These are phyloP conservation scores for Gopherus flavomarginatus DNA, from an alignment of 2,113 vertebrate genomes.

Conservation along the genomic window DNA sequence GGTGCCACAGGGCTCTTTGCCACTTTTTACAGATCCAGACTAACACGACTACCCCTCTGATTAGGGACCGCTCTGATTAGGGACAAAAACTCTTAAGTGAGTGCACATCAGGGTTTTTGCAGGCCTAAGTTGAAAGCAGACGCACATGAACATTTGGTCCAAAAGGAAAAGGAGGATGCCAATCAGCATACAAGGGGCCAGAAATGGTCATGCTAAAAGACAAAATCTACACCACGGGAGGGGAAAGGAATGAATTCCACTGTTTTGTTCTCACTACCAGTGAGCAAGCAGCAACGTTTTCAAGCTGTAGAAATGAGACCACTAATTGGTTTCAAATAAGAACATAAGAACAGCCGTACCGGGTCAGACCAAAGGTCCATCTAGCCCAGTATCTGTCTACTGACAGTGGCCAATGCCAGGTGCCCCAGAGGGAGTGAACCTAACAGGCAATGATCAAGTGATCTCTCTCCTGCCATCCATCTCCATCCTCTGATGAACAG, in stretches of 20 bases:
- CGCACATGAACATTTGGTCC: neutral
- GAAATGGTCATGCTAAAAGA: neutral
- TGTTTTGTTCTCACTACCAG: neutral
- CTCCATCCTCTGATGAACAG: too few species aligned
- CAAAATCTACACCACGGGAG: neutral
- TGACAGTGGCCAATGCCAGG: too few species aligned
- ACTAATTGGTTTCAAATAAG: neutral
- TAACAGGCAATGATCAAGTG: too few species aligned
- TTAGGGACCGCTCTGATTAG: neutral
- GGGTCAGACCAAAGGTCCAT: too few species aligned
- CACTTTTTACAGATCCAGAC: too few species aligned
- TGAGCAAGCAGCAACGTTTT: neutral
- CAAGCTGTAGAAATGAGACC: neutral
- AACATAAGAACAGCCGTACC: too few species aligned
- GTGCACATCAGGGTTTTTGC: too few species aligned
- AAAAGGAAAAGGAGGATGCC: neutral
- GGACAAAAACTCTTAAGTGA: neutral
- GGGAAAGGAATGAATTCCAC: neutral
- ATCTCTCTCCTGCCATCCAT: too few species aligned
- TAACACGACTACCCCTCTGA: too few species aligned
- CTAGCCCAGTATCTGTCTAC: too few species aligned
- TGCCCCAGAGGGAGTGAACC: too few species aligned
- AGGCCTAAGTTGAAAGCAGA: neutral
- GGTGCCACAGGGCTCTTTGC: too few species aligned
- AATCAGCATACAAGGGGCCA: neutral